Base-by-base conservation (phyloP, 2,888 invertebrate species). In the Neoascia interrupta region DNA sequence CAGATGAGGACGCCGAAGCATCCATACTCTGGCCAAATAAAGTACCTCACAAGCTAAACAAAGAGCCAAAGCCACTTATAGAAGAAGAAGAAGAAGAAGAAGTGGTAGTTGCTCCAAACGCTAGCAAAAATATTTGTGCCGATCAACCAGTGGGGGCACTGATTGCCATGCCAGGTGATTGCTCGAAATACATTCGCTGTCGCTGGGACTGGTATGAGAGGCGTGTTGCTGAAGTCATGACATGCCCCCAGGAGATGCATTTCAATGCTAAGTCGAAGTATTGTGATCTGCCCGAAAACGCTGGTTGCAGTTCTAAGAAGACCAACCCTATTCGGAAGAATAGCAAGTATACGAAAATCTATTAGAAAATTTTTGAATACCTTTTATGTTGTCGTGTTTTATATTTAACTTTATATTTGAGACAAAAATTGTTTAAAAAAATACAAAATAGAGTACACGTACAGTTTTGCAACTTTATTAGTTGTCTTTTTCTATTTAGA, bases 131-230 rank as follows among this genome's bases (percentile, higher is more conserved):
- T 66, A 64, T 84, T 2, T 86, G 87, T 41, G 51, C 74, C 6
- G 19, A 76, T 15, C 58, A 84, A 68, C 58, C 63, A 6, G 83
- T 85, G 18, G 87, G 85, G 4, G 60, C 80, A 2, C 83, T 83
- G 1, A 37, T 85, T 10, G 45, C 84, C 1, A 45, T 85, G 21
- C 75, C 83, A 1, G 8, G 66, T 2, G 83, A 86, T 31, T 86
- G 87, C n/a, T 41, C 51, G 3, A 81, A 84, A 15, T 85, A 68
- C n/a, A 61, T 79, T 37, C 73, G 73, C 8, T 79, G 79, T 5
- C 54, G 47, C 2, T 79, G 79, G 79, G 73, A 79, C 56, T 79
- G 73, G 73, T 61, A 16, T 10, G 49, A 73, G 10, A 68, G 61
- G 5, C 79, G 79, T 16, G 26, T 31, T n/a, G 60, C 61, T 26